Evolutionary conservation across 2,888 invertebrate genomes (phyloP).

Genomic region (Hyles lineata): DNA sequence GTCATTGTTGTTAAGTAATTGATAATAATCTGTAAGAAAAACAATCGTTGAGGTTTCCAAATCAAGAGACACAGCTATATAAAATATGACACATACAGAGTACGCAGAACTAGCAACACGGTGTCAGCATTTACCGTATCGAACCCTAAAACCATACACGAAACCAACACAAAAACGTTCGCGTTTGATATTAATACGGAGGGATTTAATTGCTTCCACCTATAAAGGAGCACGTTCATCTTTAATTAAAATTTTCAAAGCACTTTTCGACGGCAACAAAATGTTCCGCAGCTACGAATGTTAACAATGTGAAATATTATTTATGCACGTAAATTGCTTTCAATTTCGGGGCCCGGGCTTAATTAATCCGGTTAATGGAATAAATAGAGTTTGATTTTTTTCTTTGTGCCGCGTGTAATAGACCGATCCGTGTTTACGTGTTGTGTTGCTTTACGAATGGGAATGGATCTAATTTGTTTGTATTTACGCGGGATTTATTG

Average conservation of each 20-base stretch:
- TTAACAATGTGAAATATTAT: slow-evolving; percentile 50
- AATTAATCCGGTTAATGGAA: slow-evolving; percentile 49
- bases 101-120: no score
- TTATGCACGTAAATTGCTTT: slow-evolving; percentile 55
- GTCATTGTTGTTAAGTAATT: no score
- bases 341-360: slow-evolving; percentile 44
- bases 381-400: slow-evolving; percentile 34
- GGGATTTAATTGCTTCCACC: slow-evolving; percentile 51
- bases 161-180: slow-evolving; percentile 29
- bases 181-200: slow-evolving; percentile 46
- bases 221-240: slow-evolving; percentile 48
- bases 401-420: slow-evolving; percentile 16
- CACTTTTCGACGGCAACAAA: slow-evolving; percentile 42
- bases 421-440: not conserved
- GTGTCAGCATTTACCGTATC: no score
- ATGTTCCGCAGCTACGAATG: slow-evolving; percentile 35
- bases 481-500: not conserved
- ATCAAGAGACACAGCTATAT: no score
- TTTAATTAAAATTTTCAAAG: slow-evolving; percentile 69
- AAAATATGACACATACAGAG: no score
- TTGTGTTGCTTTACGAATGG: not conserved
- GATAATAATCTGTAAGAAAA: no score
- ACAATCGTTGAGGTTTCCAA: no score
- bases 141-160: not conserved
- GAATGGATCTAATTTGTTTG: slow-evolving; percentile 4